Base-by-base conservation (phyloP, 2,888 invertebrate genomes). In the Synanthedon myopaeformis region DNA sequence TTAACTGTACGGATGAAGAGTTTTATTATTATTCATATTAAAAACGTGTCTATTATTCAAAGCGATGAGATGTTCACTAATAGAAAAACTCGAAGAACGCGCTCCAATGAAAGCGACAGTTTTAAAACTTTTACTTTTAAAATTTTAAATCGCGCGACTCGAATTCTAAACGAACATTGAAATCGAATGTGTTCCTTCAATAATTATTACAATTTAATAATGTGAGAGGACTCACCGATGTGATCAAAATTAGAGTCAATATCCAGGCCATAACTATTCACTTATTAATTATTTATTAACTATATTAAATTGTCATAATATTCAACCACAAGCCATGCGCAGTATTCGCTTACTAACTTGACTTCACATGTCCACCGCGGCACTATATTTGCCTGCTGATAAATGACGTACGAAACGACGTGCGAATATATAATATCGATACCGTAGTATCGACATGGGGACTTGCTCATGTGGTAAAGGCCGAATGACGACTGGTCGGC, bases 251-350 rank as follows among this genome's bases (percentile, higher is more conserved):
- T 8, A 49, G 56, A 76, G 58, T 57, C 66, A 72, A 61, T 67
- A 66, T 70, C 74, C 76, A 70, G 60, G 69, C 73, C 83, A 80
- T 82, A 57, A 57, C 61, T 64, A 58, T 62, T 55, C 49, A 56
- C 60, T 67, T 45, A 52, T 45, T 45, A 61, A 51, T 23, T 45
- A 52, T 45, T 45, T 60, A 51, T 12, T 13, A 64, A 65, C 64
- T 67, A 56, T 63, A 57, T 54, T 63, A 59, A 63, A 66, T 65
- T 57, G 55, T 64, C 61, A 57, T 61, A 54, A 57, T 59, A 19
- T 23, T 12, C 12, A 57, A 63, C 66, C 66, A 70, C 69, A 58
- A 54, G 53, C 53, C 51, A 45, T 28, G 55, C 54, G 55, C 57
- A 57, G 56, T 56, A 57, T 54, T 57, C 54, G 53, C 42, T 49